Percentiles rank a stretch among this genome's conserved stretches.
phyloP scores from a whole-genome alignment of 1,140 invertebrate genomes.

The Drosophila ambigua region DNA sequence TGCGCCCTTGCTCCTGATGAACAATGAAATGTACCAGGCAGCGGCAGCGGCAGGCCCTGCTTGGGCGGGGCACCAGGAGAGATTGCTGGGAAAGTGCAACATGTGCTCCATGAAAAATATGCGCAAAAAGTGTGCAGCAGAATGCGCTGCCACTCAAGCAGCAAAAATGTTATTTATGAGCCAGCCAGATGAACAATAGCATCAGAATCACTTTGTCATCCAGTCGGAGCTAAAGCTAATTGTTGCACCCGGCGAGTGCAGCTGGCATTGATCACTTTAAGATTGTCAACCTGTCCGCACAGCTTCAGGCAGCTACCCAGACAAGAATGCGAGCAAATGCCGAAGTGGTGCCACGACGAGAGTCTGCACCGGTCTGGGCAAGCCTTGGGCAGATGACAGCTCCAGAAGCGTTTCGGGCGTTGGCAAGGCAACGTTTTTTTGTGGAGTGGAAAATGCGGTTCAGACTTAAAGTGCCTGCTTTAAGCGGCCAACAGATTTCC shows the following conservation, averaged over 20 bases:
- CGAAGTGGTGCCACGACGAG: no score
- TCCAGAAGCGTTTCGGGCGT: background rate
- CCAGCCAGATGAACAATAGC: conserved; percentile 51
- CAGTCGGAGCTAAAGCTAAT: conserved; percentile 32
- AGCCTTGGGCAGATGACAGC: no score
- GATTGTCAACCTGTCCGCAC: conserved; percentile 27
- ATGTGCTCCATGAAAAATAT: conserved; percentile 62
- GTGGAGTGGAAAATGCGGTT: conserved; percentile 12
- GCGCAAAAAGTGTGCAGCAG: conserved; percentile 63
- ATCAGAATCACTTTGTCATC: conserved; percentile 51
- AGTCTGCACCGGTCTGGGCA: no score
- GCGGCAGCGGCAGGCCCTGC: background rate
- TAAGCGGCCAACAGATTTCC: conserved; percentile 11
- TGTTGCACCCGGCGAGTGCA: conserved; percentile 19
- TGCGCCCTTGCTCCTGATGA: conserved; percentile 18
- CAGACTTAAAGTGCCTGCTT: conserved; percentile 17
- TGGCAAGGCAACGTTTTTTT: background rate
- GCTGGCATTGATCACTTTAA: conserved; percentile 7
- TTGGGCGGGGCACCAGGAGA: conserved; percentile 14
- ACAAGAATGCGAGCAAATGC: no score
- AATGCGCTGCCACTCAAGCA: conserved; percentile 60
- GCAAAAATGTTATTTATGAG: conserved; percentile 63
- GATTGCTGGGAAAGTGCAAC: conserved; percentile 54
- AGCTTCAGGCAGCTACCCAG: no score
- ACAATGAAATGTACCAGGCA: conserved; percentile 58